Conservation (phyloP, 1,140 invertebrate species). For the Drosophila funebris region DNA sequence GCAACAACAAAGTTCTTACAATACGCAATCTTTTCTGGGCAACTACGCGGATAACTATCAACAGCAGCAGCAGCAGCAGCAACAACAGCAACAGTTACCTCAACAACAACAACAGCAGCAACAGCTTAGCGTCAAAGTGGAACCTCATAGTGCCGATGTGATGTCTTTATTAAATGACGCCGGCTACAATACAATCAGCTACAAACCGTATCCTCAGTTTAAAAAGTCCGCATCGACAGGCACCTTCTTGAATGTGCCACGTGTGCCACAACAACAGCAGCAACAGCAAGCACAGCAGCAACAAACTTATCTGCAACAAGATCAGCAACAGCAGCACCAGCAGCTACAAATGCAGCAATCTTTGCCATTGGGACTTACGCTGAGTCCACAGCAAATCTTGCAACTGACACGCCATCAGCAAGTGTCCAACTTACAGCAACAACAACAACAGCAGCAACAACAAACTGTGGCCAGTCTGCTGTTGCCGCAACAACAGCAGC, state of each 20-base stretch:
- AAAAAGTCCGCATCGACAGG: slow-evolving; percentile 80
- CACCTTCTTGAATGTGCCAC: slow-evolving; percentile 73
- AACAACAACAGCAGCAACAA: slow-evolving; percentile 59
- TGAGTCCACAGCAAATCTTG: slow-evolving; percentile 65
- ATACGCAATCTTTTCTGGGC: slow-evolving; percentile 52
- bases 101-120: slow-evolving; percentile 59
- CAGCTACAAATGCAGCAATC: slow-evolving; percentile 71
- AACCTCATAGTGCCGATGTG: slow-evolving; percentile 65
- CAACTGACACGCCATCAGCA: slow-evolving; percentile 66
- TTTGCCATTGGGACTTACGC: slow-evolving; percentile 56
- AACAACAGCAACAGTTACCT: slow-evolving; percentile 45
- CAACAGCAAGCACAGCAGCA: slow-evolving; percentile 44
- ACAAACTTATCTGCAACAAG: slow-evolving; percentile 58
- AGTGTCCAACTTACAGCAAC: slow-evolving; percentile 37
- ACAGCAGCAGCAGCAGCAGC: slow-evolving; percentile 55
- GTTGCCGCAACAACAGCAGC: slow-evolving; percentile 49
- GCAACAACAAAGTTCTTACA: slow-evolving; percentile 47
- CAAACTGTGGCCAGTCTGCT: slow-evolving; percentile 35
- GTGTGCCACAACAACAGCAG: slow-evolving; percentile 54
- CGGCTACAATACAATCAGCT: slow-evolving; percentile 66
- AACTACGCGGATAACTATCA: slow-evolving; percentile 64
- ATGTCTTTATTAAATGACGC: slow-evolving; percentile 58
- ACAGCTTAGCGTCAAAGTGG: slow-evolving; percentile 67
- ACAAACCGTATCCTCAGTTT: slow-evolving; percentile 81
- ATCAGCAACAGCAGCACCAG: slow-evolving; percentile 36